Evolutionary conservation across 2,797 vertebrate genomes (phyloP).

Genomic region (Platyrinchus mystaceus): DNA sequence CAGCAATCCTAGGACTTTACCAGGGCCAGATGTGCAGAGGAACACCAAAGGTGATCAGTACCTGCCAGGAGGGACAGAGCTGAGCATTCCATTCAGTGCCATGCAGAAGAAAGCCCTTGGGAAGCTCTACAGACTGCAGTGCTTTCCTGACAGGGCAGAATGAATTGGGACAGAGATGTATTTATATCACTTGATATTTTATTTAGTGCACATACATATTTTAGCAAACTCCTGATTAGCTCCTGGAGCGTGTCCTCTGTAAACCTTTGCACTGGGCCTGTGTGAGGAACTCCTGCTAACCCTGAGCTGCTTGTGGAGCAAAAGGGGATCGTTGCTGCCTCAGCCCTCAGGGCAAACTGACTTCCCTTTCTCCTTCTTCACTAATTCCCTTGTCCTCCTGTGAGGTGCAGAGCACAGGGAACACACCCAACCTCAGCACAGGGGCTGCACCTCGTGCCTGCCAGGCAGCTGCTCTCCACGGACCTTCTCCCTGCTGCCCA

Average conservation of each 20-base stretch:
- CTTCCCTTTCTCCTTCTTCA: not conserved
- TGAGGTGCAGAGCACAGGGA: not conserved
- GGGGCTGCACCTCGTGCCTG: not conserved
- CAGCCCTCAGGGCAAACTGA: not conserved
- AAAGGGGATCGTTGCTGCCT: not conserved
- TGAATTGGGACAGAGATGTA: not conserved
- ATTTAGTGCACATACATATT: constrained; percentile 45
- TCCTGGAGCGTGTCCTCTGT: not conserved
- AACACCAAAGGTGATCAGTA: not conserved
- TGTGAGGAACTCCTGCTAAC: not conserved
- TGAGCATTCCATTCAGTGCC: not conserved
- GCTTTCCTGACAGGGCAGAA: not conserved
- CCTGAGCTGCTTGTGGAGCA: not conserved
- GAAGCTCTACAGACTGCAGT: not conserved
- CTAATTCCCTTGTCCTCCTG: not conserved
- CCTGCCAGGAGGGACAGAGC: not conserved
- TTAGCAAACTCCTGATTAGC: not conserved
- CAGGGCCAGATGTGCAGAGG: not conserved
- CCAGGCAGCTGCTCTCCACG: too few species aligned
- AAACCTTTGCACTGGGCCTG: not conserved
- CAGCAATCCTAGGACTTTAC: not conserved
- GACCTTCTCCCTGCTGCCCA: too few species aligned
- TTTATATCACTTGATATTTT: constrained; percentile 36
- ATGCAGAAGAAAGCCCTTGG: not conserved
- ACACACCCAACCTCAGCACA: too few species aligned